These are phyloP conservation scores for Amphimallon solstitiale DNA, from an alignment of 2,888 invertebrate genomes.

Conservation along the genomic window DNA sequence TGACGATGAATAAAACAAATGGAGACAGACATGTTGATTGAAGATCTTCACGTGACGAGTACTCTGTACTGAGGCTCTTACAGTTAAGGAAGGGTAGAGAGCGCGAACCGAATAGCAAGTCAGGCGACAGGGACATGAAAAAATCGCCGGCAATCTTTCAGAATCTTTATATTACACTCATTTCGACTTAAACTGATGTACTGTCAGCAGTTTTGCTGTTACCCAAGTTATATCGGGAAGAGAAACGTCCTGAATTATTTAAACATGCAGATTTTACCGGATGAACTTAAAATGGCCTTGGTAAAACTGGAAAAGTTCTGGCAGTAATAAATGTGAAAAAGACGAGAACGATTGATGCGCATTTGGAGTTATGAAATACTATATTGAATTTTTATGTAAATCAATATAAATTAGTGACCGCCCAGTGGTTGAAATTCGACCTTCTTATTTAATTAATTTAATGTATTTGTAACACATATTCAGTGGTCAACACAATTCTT, in stretches of 20 bases:
- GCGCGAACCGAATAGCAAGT: constrained; percentile 26
- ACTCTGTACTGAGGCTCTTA: constrained; percentile 39
- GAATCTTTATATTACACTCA: constrained; percentile 61
- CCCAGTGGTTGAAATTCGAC: no score
- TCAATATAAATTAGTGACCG: no score
- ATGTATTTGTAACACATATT: no score
- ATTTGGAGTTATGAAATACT: no score
- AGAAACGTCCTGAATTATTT: constrained; percentile 56
- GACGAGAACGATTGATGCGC: not conserved
- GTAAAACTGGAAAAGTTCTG: not conserved
- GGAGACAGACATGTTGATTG: constrained; percentile 30
- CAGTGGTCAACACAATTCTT: no score
- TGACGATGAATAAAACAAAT: constrained; percentile 29
- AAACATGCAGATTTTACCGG: constrained; percentile 52
- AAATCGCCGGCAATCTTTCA: constrained; percentile 61
- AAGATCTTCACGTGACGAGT: constrained; percentile 22
- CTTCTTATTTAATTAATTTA: no score
- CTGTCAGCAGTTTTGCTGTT: constrained; percentile 52
- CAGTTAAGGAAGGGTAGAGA: constrained; percentile 41
- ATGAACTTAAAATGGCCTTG: not conserved
- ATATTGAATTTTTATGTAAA: no score
- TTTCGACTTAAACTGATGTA: constrained; percentile 58
- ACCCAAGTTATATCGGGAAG: constrained; percentile 54
- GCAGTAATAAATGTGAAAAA: not conserved
- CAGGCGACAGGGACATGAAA: constrained; percentile 44